Evolutionary conservation across 2,888 invertebrate genomes (phyloP).

Genomic region (Trisateles emortualis): DNA sequence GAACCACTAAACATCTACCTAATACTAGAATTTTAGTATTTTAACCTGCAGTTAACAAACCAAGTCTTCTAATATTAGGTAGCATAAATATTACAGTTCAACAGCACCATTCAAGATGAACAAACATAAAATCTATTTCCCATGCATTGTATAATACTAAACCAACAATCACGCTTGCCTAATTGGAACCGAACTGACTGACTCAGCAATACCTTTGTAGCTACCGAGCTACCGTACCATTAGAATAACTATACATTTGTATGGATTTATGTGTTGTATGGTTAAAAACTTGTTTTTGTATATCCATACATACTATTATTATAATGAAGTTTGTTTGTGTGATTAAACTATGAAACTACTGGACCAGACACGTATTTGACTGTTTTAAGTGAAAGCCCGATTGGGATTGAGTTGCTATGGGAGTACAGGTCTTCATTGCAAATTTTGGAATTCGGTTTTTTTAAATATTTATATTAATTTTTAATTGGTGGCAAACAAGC

Average conservation of each 20-base stretch:
- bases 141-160: constrained; percentile 38
- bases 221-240: constrained; percentile 41
- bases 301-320: neutral
- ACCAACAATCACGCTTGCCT: constrained; percentile 40
- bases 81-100: constrained; percentile 4
- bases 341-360: no score
- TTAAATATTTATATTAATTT: no score
- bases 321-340: neutral
- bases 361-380: no score
- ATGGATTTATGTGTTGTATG: constrained; percentile 7
- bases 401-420: no score
- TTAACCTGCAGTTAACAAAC: no score
- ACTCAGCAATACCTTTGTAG: constrained; percentile 44
- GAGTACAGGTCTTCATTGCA: no score
- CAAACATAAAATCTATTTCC: constrained; percentile 21
- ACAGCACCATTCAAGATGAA: constrained; percentile 15
- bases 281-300: neutral
- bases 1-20: no score
- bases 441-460: no score
- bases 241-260: constrained; percentile 33
- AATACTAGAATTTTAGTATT: no score
- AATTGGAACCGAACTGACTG: constrained; percentile 46
- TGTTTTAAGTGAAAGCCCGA: no score
- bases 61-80: no score
- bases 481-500: no score